Conservation (phyloP, 2,797 vertebrate genomes). For the Molothrus aeneus region DNA sequence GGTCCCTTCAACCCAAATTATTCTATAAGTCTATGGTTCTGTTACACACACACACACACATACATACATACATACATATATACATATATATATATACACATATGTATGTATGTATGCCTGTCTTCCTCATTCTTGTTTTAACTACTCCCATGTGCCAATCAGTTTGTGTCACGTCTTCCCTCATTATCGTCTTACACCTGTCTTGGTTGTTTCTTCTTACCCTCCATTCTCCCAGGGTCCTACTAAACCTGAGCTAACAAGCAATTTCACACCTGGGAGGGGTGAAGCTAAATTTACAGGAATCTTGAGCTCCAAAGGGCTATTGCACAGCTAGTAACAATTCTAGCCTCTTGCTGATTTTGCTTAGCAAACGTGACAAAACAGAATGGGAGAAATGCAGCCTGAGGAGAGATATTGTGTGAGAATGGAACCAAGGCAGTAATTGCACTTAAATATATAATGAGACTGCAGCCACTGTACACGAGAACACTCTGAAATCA, state of each 20-base stretch:
- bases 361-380: neutral
- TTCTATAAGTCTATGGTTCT: neutral
- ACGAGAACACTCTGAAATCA: neutral
- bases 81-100: too few species aligned
- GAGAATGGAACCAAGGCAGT: neutral
- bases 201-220: neutral
- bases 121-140: neutral
- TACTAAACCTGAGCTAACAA: neutral
- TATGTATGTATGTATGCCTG: neutral
- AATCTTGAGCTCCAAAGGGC: neutral
- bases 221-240: neutral
- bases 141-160: neutral
- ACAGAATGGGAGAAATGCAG: neutral
- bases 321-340: neutral
- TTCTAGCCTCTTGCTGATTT: neutral
- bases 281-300: neutral
- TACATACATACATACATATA: too few species aligned
- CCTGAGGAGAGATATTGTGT: neutral
- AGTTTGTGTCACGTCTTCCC: neutral
- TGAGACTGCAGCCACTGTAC: neutral
- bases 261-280: neutral
- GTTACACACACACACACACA: too few species aligned
- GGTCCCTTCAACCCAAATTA: neutral
- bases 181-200: neutral
- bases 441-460: conserved; percentile 26